Evolutionary conservation across 2,797 vertebrate species (phyloP).

Genomic region (Myotis vivesi): DNA sequence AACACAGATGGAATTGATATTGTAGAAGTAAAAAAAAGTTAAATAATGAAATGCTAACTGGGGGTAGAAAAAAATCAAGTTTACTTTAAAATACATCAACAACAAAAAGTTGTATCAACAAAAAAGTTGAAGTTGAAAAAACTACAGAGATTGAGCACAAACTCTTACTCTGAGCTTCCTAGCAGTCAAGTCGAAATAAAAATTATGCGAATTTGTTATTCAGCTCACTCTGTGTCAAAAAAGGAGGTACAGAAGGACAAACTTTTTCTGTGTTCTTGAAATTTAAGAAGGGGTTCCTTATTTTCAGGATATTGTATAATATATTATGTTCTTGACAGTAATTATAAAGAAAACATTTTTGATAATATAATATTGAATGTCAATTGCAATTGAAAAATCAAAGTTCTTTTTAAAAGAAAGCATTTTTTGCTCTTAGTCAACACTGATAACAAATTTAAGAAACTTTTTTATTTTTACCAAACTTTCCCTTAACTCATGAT

Average conservation of each 20-base stretch:
- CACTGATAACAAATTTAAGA: background rate
- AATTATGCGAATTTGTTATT: background rate
- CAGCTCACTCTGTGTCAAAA: background rate
- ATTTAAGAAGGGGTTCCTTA: background rate
- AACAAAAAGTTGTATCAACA: background rate
- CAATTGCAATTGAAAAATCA: background rate
- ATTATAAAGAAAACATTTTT: background rate
- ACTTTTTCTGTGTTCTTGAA: background rate
- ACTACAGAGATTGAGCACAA: background rate
- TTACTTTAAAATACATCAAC: background rate
- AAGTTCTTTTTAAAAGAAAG: background rate
- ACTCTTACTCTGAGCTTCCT: background rate
- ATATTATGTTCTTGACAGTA: background rate
- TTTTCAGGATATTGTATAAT: background rate
- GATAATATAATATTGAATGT: background rate
- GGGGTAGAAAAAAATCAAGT: background rate
- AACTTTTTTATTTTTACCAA: background rate
- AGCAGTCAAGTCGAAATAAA: background rate
- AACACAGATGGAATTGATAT: background rate
- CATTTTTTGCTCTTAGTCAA: background rate
- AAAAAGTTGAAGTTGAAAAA: background rate
- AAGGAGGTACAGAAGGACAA: background rate
- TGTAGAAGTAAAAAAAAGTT: background rate
- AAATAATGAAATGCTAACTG: constrained; percentile 16
- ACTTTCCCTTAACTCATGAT: background rate